Base-by-base conservation (phyloP, 2,113 vertebrate genomes). In the Triplophysa dalaica region DNA sequence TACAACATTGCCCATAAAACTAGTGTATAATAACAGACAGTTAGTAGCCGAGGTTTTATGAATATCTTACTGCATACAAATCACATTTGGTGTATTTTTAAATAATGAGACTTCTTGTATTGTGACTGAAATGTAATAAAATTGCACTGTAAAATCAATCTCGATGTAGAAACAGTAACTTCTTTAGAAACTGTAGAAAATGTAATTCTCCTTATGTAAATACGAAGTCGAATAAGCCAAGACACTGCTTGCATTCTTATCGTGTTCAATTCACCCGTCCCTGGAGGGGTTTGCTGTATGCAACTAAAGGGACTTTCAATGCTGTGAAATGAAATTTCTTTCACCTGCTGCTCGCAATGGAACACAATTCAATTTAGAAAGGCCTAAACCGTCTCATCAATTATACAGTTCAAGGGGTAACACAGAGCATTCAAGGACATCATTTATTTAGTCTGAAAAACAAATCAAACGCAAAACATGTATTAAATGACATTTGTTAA, bases 241-340 rank as follows among this genome's bases (percentile, higher is more conserved):
- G 83, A 82, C 84, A 83, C 68, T 75, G 73, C 70, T 74, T 74
- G 76, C 54, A 26, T 84, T 83, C 86, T 29, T 22, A 63, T 22
- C 12, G 43, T 62, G 78, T 81, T 81, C 63, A 83, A 82, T 85
- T 85, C 80, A 75, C 52, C 75, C 75, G 74, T 67, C 72, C 79
- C 82, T 72, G 75, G 48, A 60, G 82, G 63, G 85, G 74, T 70
- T 72, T 75, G 65, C 68, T 14, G 33, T 70, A 38, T 77, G 74
- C 43, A 8, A 54, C 66, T 58, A 60, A 67, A 66, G 83, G 78
- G 73, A 77, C 66, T 84, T 63, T 76, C 82, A 82, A 43, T 58
- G 75, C 58, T 85, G 61, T 87, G 81, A 85, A 85, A 87, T 82
- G 66, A 70, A 83, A 75, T 81, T 86, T 74, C 54, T 63, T 66